Evolutionary conservation across 2,113 vertebrate genomes (phyloP), one percentile per base, ranked within the genome.

Genomic region (Corythoichthys intestinalis): DNA sequence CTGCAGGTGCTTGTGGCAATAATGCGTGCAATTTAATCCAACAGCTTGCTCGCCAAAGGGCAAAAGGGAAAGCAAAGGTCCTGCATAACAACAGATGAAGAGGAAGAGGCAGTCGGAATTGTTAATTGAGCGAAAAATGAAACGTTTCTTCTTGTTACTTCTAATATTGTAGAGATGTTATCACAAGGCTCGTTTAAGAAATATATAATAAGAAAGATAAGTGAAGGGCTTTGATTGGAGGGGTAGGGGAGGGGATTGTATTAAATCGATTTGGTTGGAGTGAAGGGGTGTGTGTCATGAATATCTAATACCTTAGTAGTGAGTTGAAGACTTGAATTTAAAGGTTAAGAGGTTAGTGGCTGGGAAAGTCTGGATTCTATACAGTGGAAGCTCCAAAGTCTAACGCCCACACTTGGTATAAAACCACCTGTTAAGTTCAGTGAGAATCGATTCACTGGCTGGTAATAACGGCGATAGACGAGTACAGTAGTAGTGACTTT

Each of bases 331-430:
- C 4, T 57, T 35, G 56, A 37, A 37, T 58, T 58, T 38, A 37
- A 58, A 12, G 28, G 3, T 20, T 35, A 28, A 35, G 28, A 11
- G 12, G 54, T 57, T 57, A 57, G 56, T 58, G 56, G 12, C 4
- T 58, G 13, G 34, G 34, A 58, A 15, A 13, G 56, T 37, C 56
- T 58, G 56, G 56, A 58, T 58, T 34, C 56, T 34, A 58, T 14
- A 58, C 12, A 58, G 56, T 15, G 34, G 35, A 58, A 58, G 56
- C 56, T 58, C 56, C 56, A 58, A 58, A 58, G 56, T 58, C 56
- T 2, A 58, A 37, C 5, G 56, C 34, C 34, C 12, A 34, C 0
- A 6, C 14, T 37, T 37, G 20, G 53, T 34, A 34, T 28, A 34
- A n/a, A 11, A 57, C 4, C 4, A 57, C 4, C 13, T 56, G 3